Conservation (phyloP, 2,113 vertebrate species). For the Acanthisitta chloris region DNA sequence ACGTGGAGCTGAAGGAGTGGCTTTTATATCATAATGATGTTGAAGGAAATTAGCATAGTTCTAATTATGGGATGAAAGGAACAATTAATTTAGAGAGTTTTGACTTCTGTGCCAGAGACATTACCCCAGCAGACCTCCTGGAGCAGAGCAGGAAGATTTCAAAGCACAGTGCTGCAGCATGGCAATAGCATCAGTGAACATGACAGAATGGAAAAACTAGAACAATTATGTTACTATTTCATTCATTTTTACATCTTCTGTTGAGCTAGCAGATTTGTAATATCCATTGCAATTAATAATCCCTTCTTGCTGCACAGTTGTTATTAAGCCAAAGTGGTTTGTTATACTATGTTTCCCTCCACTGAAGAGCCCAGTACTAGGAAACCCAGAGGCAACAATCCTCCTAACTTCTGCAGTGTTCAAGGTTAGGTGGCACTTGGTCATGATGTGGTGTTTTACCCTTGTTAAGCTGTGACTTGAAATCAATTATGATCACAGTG, state of each 20-base stretch:
- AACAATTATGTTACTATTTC: not conserved
- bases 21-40: not conserved
- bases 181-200: not conserved
- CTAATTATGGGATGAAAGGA: slow-evolving; percentile 25
- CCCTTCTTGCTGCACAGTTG: not conserved
- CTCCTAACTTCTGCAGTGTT: not conserved
- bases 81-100: not conserved
- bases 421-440: not conserved
- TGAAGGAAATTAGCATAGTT: slow-evolving; percentile 12
- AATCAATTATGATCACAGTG: not conserved
- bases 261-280: not conserved
- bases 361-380: not conserved
- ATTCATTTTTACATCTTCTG: not conserved
- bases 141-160: not conserved
- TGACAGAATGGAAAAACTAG: not conserved
- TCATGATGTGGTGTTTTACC: not conserved
- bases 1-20: not conserved
- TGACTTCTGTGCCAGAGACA: not conserved
- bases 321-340: not conserved
- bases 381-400: not conserved
- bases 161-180: not conserved
- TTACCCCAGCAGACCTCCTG: not conserved
- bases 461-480: not conserved
- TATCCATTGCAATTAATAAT: not conserved
- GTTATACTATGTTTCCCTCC: not conserved